Base-by-base conservation (phyloP, 1,140 invertebrate genomes). In the Drosophila pseudoobscura region DNA sequence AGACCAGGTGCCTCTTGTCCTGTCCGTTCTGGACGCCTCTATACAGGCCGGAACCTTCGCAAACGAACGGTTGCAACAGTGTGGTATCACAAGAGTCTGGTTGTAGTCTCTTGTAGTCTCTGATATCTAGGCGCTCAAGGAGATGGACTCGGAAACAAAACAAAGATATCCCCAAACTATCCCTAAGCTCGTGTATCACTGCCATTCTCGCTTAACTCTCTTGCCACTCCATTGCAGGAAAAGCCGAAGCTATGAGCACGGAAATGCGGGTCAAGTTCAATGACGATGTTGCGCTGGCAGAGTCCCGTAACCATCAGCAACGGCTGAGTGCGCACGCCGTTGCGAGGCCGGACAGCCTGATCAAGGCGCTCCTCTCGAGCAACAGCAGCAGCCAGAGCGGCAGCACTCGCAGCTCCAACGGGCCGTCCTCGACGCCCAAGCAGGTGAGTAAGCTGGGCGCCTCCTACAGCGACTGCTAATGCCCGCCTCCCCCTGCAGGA, bases 291-390 rank as follows among this genome's bases (percentile, higher is more conserved):
- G 44, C 51, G 0, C 49, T 71, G 1, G 62, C 53, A 6, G 69
- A 74, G 50, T 45, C 51, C 9, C 60, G 71, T 2, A 35, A 17
- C 3, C 57, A 22, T 1, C 68, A 31, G 13, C 44, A 54, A n/a
- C 44, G 47, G 29, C 22, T 51, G 0, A 17, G n/a, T 11, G 58
- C 31, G 20, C 45, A 39, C 20, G 11, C 41, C 8, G 13, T 41
- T n/a, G 9, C 45, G 4, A 61, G 73, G 0, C 77, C 73, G 0
- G 82, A 88, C 9, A 85, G 69, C 20, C 41, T 85, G 0, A 87
- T 85, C 13, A 80, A 85, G 47, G 82, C 83, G 4, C 62, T 74
- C 11, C 55, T 87, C 2, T 78, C 80, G 11, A 80, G 60, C 55
- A 79, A 41, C 62, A 69, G 31, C 50, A 59, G 50, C 17, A 17